Evolutionary conservation across 2,797 vertebrate genomes (phyloP).

Genomic region (Enteromius argenteus): DNA sequence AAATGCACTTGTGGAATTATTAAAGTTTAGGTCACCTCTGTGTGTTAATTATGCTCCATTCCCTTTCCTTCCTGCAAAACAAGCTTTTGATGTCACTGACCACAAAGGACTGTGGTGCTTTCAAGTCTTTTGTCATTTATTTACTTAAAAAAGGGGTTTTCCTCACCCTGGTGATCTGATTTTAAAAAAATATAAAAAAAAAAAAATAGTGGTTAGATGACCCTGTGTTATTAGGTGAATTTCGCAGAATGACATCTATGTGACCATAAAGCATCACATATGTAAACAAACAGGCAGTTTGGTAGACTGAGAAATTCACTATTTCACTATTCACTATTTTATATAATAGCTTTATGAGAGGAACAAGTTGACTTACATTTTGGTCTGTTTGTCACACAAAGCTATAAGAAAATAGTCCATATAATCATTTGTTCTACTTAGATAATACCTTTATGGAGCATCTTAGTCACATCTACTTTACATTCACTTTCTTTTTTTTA

Average conservation of each 20-base stretch:
- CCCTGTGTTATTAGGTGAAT: constrained; percentile 22
- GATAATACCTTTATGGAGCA: not conserved
- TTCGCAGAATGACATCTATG: not conserved
- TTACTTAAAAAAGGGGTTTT: not conserved
- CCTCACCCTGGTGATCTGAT: not conserved
- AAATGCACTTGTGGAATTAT: constrained; percentile 9
- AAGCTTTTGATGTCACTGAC: constrained; percentile 41
- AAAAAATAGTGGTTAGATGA: not conserved
- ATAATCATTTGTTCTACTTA: not conserved
- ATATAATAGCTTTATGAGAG: not conserved
- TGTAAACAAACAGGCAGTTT: not conserved
- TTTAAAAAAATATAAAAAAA: not conserved
- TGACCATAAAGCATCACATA: not conserved
- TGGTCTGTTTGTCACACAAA: not conserved
- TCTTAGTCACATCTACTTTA: not conserved
- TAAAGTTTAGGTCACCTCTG: not conserved
- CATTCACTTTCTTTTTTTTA: not conserved
- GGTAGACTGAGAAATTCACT: not conserved
- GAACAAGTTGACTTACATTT: not conserved
- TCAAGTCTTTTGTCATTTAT: not conserved
- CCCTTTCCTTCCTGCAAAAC: constrained; percentile 69
- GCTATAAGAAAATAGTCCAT: not conserved
- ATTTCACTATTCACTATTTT: not conserved
- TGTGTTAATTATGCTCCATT: constrained; percentile 52
- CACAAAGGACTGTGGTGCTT: constrained; percentile 34